Evolutionary conservation across 1,140 invertebrate genomes (phyloP), one percentile per base, ranked within the genome.

Genomic region (Platorchestia sp.): DNA sequence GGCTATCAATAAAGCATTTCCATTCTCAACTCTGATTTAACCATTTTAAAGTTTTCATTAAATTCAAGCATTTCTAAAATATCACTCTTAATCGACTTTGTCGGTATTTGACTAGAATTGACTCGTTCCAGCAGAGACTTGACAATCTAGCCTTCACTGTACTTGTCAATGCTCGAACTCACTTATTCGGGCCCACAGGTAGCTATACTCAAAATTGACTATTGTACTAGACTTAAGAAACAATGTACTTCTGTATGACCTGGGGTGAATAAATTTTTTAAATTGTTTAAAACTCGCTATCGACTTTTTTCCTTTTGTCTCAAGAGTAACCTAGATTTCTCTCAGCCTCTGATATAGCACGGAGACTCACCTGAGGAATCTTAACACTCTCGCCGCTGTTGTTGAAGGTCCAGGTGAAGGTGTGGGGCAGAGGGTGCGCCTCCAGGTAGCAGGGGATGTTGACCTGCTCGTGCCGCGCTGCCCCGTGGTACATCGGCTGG

Each of bases 371-470:
- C 97, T 98, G 98, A 97, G 98, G 97, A 96, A 98, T 98, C 97
- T 98, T 98, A 95, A 98, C 97, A 10, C 97, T 97, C 95, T 98
- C 98, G 96, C 97, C 97, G 43, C 98, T 97, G 95, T 97, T 98
- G 96, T 98, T 98, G 97, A 98, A 98, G 97, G 98, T 98, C 98
- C 98, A 98, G 87, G 97, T 97, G 97, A 98, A 98, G 95, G 97
- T 98, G 96, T 98, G 98, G n/a, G 98, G 98, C 43, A 96, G 95
- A 14, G 98, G 98, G 97, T 99, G 99, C 40, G 98, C 98, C 96
- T 98, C 98, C 53, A 99, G 97, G 96, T 99, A 98, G 97, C 98
- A 99, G 5, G 98, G 97, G 95, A 99, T 98, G 96, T 98, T 98
- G 36, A 98, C 98, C 19, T 98, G 97, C 97, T 99, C 98, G 75